phyloP scores from a whole-genome alignment of 2,888 invertebrate species.

The Melanostoma scalare region DNA sequence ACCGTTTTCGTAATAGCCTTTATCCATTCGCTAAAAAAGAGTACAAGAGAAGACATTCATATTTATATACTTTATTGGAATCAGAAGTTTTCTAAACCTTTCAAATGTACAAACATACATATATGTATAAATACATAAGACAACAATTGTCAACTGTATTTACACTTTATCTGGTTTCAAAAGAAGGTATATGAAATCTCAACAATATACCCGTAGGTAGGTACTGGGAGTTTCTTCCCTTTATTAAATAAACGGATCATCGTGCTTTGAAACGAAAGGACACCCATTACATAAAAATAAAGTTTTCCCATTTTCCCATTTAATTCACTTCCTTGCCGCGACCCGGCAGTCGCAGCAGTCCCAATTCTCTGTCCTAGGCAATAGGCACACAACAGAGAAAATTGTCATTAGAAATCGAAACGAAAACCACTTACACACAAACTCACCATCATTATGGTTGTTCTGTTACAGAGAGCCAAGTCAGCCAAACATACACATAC shows the following conservation, averaged over 20 bases:
- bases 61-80: constrained; percentile 2
- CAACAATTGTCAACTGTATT: constrained; percentile 29
- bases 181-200: constrained; percentile 3
- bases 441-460: constrained; percentile 48
- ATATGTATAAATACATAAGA: background rate
- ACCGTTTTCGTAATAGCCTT: constrained; percentile 91
- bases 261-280: constrained; percentile 66
- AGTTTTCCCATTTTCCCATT: constrained; percentile 59
- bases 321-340: constrained; percentile 27
- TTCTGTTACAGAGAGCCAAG: constrained; percentile 44
- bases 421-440: constrained; percentile 43
- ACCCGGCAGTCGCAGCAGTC: constrained; percentile 1
- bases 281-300: constrained; percentile 66
- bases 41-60: constrained; percentile 71
- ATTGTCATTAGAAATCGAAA: constrained; percentile 57
- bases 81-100: constrained; percentile 23
- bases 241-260: constrained; percentile 64
- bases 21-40: constrained; percentile 88
- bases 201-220: constrained; percentile 29
- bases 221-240: constrained; percentile 38
- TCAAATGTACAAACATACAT: background rate
- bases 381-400: constrained; percentile 3
- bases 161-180: constrained; percentile 18
- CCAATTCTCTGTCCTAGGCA: constrained; percentile 11
- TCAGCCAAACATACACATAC: background rate